Evolutionary conservation across 2,113 vertebrate genomes (phyloP), one percentile per base, ranked within the genome.

Genomic region (Lanius ludovicianus): DNA sequence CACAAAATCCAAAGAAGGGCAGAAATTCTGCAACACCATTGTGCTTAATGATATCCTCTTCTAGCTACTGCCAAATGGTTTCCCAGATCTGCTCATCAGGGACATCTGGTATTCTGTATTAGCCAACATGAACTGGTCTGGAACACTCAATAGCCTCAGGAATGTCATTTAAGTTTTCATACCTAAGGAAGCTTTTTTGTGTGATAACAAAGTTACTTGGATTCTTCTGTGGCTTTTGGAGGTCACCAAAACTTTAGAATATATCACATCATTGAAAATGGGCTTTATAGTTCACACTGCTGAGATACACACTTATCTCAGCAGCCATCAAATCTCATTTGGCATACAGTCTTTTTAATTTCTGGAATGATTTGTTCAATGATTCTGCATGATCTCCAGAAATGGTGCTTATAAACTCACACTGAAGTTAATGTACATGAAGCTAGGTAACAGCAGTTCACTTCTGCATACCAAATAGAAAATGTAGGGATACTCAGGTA

Each of bases 71-170:
- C 86, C 90, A 92, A 93, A 80, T 37, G n/a, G 46, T 77, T 92
- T 95, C 60, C 39, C 76, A 95, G 75, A 88, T 69, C 71, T 95
- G 79, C 75, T 93, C 92, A 86, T 86, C 50, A 59, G 68, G 53
- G 90, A 97, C 95, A 97, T 74, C 94, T 96, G 82, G 79, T 70
- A 90, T 77, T 86, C 76, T 74, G 25, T 24, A 28, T 77, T 88
- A 95, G 90, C 86, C 90, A 92, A 92, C 59, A 73, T 60, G 63
- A 92, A 94, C 67, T 86, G 63, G 53, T 65, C 82, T 92, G 68
- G 63, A 93, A 93, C 75, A 74, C 28, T 73, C 64, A 76, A 60
- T 22, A 86, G 55, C 59, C 64, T 88, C 59, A 74, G 71, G 37
- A 95, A 77, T 3, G 0, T 13, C 12, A 6, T 47, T 11, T 53